Percentiles rank a stretch among this genome's conserved stretches.
phyloP scores from a whole-genome alignment of 2,888 invertebrate genomes.

The Scaptomyza polygonia region DNA sequence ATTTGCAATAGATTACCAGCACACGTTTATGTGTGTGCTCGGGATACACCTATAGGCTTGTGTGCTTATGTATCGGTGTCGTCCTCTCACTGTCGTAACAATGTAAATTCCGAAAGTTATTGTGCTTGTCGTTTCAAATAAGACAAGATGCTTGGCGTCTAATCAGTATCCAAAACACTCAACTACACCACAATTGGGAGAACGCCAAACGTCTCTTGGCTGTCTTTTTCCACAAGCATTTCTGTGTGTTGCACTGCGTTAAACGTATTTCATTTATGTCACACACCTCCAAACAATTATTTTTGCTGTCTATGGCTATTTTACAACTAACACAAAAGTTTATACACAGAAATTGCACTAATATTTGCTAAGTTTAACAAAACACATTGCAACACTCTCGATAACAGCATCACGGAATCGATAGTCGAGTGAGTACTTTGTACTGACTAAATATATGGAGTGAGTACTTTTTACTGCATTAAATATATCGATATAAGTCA shows the following conservation, averaged over 20 bases:
- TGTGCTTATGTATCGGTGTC: slow-evolving; percentile 26
- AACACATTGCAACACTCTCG: no score
- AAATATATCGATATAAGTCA: no score
- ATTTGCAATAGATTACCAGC: slow-evolving; percentile 71
- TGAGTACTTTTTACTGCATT: no score
- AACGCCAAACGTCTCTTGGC: slow-evolving; percentile 26
- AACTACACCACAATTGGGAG: slow-evolving; percentile 23
- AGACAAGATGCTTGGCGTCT: slow-evolving; percentile 18
- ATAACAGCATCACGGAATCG: slow-evolving; percentile 29
- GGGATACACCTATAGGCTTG: not conserved
- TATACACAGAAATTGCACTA: slow-evolving; percentile 30
- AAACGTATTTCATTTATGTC: not conserved
- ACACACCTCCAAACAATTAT: slow-evolving; percentile 6
- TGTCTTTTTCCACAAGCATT: slow-evolving; percentile 15
- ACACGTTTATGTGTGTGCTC: slow-evolving; percentile 31
- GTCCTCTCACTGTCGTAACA: slow-evolving; percentile 2
- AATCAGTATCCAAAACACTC: slow-evolving; percentile 26
- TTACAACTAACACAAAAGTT: not conserved
- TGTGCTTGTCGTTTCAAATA: slow-evolving; percentile 1
- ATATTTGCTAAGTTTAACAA: slow-evolving; percentile 46
- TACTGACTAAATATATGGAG: no score
- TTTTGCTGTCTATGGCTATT: not conserved
- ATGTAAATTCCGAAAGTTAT: slow-evolving; percentile 1
- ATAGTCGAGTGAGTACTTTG: slow-evolving; percentile 20
- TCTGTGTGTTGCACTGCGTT: slow-evolving; percentile 3